These are phyloP conservation scores for Premnoplex brunnescens DNA, from an alignment of 2,797 vertebrate genomes.

Conservation along the genomic window DNA sequence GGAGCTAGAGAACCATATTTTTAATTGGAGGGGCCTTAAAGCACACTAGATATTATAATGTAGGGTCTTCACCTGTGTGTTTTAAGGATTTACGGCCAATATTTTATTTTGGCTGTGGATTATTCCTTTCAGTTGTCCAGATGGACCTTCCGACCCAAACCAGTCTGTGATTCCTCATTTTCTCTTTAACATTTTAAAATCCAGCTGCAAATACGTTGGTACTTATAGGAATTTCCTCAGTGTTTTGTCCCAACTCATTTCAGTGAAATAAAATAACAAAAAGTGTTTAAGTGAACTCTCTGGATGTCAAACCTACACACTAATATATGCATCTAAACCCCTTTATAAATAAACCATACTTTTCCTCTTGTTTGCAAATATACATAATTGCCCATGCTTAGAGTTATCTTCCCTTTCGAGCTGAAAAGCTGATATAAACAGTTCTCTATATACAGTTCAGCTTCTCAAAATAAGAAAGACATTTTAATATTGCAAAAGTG, in stretches of 20 bases:
- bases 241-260: neutral
- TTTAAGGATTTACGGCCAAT: neutral
- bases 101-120: neutral
- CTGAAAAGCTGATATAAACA: slow-evolving; percentile 20
- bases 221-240: neutral
- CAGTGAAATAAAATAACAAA: neutral
- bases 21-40: neutral
- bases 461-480: slow-evolving; percentile 11
- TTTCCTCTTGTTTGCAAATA: neutral
- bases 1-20: neutral
- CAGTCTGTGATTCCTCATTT: neutral
- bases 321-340: neutral
- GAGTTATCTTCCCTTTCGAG: neutral
- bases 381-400: neutral
- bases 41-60: neutral
- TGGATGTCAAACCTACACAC: neutral
- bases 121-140: neutral
- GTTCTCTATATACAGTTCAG: neutral
- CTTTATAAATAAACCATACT: neutral
- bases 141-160: neutral
- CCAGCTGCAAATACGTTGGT: neutral
- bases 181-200: neutral
- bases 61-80: neutral
- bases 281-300: neutral
- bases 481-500: slow-evolving; percentile 18